Evolutionary conservation across 2,113 vertebrate genomes (phyloP).

Genomic region (Balaenoptera acutorostrata): DNA sequence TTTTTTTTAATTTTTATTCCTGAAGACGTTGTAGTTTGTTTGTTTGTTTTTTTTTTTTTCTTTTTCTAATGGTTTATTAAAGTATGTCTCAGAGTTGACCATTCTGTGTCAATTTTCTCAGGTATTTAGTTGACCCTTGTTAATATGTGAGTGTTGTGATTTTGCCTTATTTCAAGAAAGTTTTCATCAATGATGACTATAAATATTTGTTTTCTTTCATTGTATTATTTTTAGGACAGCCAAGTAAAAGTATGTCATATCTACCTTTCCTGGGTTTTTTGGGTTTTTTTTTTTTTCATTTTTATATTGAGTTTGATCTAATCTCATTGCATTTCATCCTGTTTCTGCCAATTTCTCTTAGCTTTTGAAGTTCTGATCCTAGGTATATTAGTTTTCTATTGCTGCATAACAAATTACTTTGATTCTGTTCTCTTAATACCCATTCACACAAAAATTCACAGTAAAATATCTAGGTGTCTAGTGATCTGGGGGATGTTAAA

Average conservation of each 20-base stretch:
- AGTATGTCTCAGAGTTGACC: neutral
- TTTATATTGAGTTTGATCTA: neutral
- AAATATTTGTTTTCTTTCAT: neutral
- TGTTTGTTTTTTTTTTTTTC: neutral
- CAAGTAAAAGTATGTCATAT: neutral
- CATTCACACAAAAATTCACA: neutral
- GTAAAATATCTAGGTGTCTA: neutral
- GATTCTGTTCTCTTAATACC: neutral
- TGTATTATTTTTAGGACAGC: neutral
- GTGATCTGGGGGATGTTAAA: neutral
- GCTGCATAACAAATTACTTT: neutral
- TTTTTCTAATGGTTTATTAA: neutral
- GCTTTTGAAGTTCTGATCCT: neutral
- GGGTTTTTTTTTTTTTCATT: neutral
- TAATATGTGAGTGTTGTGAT: neutral
- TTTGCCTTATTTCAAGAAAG: neutral
- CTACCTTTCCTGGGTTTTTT: neutral
- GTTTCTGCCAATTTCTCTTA: neutral
- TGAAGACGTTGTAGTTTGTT: neutral
- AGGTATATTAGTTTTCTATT: neutral
- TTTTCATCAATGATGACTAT: neutral
- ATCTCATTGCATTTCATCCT: neutral
- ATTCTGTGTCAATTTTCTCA: neutral
- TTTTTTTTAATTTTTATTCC: neutral
- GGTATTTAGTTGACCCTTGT: neutral